Evolutionary conservation across 2,113 vertebrate genomes (phyloP).

Genomic region (Anthoscopus minutus): DNA sequence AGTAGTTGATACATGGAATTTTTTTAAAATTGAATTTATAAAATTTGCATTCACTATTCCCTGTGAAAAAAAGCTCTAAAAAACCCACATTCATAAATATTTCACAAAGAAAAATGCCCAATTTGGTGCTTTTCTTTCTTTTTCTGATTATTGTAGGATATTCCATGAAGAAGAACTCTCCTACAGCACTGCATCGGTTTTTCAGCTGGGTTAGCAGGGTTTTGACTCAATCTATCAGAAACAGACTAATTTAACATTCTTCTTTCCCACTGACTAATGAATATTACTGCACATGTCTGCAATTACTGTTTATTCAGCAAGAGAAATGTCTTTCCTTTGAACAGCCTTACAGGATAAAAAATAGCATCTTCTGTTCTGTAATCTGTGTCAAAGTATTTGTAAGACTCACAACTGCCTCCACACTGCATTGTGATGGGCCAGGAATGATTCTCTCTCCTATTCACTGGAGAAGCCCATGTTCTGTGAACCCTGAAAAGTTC

Average conservation of each 20-base stretch:
- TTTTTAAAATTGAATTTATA: neutral
- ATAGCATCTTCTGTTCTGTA: neutral
- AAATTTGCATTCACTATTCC: neutral
- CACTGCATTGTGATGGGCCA: neutral
- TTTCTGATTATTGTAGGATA: neutral
- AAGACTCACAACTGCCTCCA: neutral
- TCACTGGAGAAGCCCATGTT: neutral
- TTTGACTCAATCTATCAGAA: neutral
- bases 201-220: neutral
- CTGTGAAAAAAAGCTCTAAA: neutral
- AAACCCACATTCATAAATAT: neutral
- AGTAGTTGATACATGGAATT: neutral
- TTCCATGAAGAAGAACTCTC: neutral
- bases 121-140: neutral
- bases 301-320: neutral
- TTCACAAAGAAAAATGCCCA: neutral
- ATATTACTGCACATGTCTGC: neutral
- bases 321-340: neutral
- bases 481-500: neutral
- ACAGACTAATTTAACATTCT: neutral
- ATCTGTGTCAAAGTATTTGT: fast-evolving
- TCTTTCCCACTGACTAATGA: neutral
- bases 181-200: neutral
- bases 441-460: neutral
- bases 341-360: neutral